Conservation (phyloP, 2,888 invertebrate genomes). For the Didymodactylos carnosus region DNA sequence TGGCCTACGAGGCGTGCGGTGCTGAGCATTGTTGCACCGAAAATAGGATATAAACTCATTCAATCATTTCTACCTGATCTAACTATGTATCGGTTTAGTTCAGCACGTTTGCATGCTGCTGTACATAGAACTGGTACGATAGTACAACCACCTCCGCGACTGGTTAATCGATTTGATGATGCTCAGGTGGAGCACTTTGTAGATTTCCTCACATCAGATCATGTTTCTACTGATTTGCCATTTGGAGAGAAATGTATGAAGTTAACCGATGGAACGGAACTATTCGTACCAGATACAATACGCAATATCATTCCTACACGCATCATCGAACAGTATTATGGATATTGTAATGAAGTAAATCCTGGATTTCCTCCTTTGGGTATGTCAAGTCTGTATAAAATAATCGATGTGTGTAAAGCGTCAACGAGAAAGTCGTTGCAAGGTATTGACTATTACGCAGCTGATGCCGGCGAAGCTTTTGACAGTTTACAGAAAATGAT, state of each 20-base stretch:
- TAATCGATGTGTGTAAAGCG: neutral
- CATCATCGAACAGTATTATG: neutral
- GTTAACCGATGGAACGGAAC: neutral
- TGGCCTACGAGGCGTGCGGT: neutral
- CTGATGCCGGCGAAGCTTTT: neutral
- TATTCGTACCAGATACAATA: neutral
- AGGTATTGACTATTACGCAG: neutral
- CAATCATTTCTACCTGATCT: neutral
- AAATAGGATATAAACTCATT: neutral
- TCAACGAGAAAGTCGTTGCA: neutral
- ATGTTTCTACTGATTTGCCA: neutral
- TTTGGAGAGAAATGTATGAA: neutral
- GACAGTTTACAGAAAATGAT: neutral
- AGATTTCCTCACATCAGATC: neutral
- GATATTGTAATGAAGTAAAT: neutral
- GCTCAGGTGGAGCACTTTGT: neutral
- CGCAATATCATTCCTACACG: neutral
- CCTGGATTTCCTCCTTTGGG: neutral
- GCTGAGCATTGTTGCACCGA: neutral
- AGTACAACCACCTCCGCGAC: neutral
- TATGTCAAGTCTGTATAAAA: neutral
- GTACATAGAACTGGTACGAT: neutral
- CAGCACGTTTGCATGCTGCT: neutral
- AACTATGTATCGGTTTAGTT: neutral
- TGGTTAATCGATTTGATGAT: neutral